A percentile compares a stretch with the other conserved stretches of the same genome.
Evolutionary conservation across 2,888 invertebrate species (phyloP).

Genomic region (Tiliacea citrago): DNA sequence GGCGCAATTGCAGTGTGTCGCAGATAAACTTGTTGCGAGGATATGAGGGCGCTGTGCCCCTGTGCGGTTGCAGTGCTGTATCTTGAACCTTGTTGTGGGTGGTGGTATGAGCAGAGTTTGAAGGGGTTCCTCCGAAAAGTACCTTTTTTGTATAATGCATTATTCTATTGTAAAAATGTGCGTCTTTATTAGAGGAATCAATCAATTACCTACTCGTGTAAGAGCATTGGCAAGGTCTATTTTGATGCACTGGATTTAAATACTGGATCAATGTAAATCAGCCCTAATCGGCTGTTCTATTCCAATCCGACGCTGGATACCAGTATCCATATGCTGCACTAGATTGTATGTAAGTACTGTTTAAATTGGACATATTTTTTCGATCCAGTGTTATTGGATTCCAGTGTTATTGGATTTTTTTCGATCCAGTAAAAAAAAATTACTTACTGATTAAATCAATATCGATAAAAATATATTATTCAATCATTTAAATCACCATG

Average conservation of each 20-base stretch:
- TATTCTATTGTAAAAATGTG: neutral
- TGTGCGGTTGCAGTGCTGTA: neutral
- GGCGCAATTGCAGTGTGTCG: conserved; percentile 8
- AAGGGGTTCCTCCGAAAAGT: neutral
- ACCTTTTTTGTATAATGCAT: neutral
- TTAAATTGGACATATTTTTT: neutral
- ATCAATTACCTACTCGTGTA: neutral
- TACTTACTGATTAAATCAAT: too few relatives aligned
- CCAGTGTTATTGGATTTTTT: too few relatives aligned
- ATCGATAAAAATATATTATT: neutral
- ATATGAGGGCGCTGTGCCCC: conserved; percentile 33
- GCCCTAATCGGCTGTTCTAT: neutral
- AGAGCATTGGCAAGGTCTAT: neutral
- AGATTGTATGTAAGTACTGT: neutral
- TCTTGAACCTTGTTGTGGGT: neutral
- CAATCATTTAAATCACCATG: too few relatives aligned
- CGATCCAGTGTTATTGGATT: neutral
- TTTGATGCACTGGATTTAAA: neutral
- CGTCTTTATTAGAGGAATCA: too few relatives aligned
- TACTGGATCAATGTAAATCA: too few relatives aligned
- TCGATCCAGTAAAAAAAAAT: too few relatives aligned
- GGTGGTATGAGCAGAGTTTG: neutral
- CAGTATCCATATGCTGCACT: neutral
- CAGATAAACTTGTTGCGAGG: conserved; percentile 35
- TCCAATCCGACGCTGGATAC: neutral